These are phyloP conservation scores for Deilephila elpenor DNA, from an alignment of 2,888 invertebrate genomes.

Conservation along the genomic window DNA sequence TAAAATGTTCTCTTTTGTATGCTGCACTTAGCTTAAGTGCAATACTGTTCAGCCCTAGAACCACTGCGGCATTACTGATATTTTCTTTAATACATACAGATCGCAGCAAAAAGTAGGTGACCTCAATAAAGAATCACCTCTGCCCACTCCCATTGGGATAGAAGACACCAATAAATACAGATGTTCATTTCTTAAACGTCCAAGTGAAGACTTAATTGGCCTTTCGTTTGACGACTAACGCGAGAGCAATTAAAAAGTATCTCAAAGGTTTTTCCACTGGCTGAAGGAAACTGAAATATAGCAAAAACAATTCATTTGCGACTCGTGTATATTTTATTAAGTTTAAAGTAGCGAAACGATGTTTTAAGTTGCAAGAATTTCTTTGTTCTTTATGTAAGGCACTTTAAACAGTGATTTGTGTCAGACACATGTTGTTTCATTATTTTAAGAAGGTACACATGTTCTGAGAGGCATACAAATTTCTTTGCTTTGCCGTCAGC, in stretches of 20 bases:
- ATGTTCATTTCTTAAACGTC: slow-evolving; percentile 11
- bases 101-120: slow-evolving; percentile 15
- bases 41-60: neutral
- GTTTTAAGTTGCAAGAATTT: neutral
- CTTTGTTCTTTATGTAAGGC: neutral
- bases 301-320: slow-evolving; percentile 4
- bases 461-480: neutral
- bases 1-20: slow-evolving; percentile 7
- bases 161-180: slow-evolving; percentile 22
- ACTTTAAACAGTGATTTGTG: slow-evolving; percentile 15
- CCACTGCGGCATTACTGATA: neutral
- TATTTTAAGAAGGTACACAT: slow-evolving; percentile 14
- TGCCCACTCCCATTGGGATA: neutral
- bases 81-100: slow-evolving; percentile 16
- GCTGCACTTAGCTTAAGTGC: neutral
- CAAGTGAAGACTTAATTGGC: slow-evolving; percentile 4
- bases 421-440: slow-evolving; percentile 19
- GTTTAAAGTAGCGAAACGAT: slow-evolving; percentile 2
- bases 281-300: neutral
- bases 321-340: slow-evolving; percentile 10
- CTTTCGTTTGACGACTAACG: slow-evolving; percentile 5
- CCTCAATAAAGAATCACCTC: slow-evolving; percentile 18
- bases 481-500: neutral
- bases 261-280: neutral
- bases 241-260: slow-evolving; percentile 18